Base-by-base conservation (phyloP, 2,797 vertebrate species). In the Pseudocheirus occidentalis region DNA sequence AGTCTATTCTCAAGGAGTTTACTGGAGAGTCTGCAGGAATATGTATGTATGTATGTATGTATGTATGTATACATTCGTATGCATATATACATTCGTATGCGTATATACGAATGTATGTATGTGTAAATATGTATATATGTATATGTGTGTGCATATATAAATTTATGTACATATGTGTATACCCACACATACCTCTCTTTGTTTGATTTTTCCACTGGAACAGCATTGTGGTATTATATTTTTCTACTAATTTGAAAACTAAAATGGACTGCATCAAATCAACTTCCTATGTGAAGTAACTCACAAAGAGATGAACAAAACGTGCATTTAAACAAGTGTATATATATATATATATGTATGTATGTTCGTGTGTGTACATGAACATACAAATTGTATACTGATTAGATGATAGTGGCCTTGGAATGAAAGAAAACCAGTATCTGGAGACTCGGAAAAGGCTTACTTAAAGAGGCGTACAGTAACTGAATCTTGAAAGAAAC, bases 121-220 rank as follows among this genome's bases (percentile, higher is more conserved):
- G 1, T 62, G 1, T 31, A 13, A 0, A 13, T 29, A 31, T 18
- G 0, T 34, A 34, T 59, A 3, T 59, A 0, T 58, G 57, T 66
- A 4, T 66, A 0, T 40, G 2, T 73, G n/a, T 40, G 5, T 18
- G 34, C 6, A 16, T 1, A 5, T n/a, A 16, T 0, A 14, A 27
- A 58, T 29, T 1, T 58, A 58, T 10, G 28, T 28, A 58, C 29
- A 10, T 58, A 62, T 66, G 34, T 66, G 13, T 16, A 66, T 66
- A n/a, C 62, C 14, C 5, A 16, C 13, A n/a, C 18, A 81, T 5
- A 81, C 21, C 46, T 11, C 40, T 81, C 73, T 40, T 40, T 81
- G n/a, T 81, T 81, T 7, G 7, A 24, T 24, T 81, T 81, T 21
- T 46, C n/a, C 7, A 81, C 12, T 81, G 73, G 18, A 81, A 81